Evolutionary conservation across 1,140 invertebrate species (phyloP).

Genomic region (Pogonognathellus flavescens): DNA sequence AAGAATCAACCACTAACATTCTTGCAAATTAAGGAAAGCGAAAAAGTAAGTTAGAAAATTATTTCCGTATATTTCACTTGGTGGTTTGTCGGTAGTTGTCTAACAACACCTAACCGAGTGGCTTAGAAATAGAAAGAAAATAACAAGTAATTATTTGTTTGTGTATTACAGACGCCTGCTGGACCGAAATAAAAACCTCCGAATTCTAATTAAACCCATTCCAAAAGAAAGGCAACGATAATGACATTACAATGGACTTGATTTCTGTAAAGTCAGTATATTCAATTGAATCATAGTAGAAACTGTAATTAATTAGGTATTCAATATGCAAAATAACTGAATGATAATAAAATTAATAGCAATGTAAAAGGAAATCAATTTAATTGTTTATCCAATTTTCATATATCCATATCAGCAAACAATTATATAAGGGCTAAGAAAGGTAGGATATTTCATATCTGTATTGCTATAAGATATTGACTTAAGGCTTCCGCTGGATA

Average conservation of each 20-base stretch:
- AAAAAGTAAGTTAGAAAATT: background rate
- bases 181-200: background rate
- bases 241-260: slow-evolving; percentile 17
- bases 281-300: background rate
- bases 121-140: background rate
- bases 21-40: background rate
- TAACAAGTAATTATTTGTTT: too few species aligned
- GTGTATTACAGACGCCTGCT: background rate
- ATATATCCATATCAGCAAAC: too few species aligned
- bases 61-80: background rate
- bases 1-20: background rate
- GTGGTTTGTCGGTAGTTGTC: too few species aligned
- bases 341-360: background rate
- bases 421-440: too few species aligned
- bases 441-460: too few species aligned
- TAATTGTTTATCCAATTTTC: too few species aligned
- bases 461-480: too few species aligned
- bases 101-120: too few species aligned
- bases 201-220: background rate
- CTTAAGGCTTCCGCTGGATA: too few species aligned
- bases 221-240: background rate
- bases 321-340: background rate
- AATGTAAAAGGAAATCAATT: background rate
- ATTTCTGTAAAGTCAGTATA: slow-evolving; percentile 23
- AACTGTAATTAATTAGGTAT: background rate